These are phyloP conservation scores for Geococcyx californianus DNA, from an alignment of 2,113 vertebrate species.

Conservation along the genomic window DNA sequence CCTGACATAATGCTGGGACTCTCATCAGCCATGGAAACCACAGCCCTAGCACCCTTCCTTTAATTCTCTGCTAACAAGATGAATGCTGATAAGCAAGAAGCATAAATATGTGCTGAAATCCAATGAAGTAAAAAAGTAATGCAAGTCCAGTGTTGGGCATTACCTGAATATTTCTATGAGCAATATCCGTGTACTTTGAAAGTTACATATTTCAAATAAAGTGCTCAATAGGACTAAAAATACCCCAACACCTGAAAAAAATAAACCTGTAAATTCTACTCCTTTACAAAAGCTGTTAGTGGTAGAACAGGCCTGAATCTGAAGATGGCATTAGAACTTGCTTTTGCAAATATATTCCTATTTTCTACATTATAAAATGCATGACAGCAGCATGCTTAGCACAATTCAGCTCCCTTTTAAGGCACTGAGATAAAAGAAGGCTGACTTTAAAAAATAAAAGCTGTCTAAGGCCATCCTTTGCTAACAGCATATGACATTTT, in stretches of 20 bases:
- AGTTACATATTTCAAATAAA: neutral
- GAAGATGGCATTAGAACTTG: neutral
- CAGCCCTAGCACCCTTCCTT: constrained; percentile 17
- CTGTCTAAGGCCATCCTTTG: neutral
- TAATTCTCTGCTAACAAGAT: constrained; percentile 8
- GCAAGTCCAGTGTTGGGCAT: neutral
- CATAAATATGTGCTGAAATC: neutral
- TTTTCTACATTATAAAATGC: neutral
- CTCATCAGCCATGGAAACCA: constrained; percentile 7
- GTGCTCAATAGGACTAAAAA: neutral
- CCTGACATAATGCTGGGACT: neutral
- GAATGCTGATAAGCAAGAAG: neutral
- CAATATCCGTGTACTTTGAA: neutral
- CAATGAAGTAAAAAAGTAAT: neutral
- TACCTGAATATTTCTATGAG: neutral
- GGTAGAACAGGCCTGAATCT: neutral
- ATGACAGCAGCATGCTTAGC: neutral
- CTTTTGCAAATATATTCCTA: neutral
- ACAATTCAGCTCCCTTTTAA: neutral
- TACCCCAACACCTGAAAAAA: neutral
- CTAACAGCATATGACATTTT: neutral
- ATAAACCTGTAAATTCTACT: neutral
- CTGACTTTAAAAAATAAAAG: neutral
- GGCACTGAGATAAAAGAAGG: neutral
- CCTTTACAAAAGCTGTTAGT: neutral